Evolutionary conservation across 2,113 vertebrate genomes (phyloP).

Genomic region (Cynoglossus semilaevis): DNA sequence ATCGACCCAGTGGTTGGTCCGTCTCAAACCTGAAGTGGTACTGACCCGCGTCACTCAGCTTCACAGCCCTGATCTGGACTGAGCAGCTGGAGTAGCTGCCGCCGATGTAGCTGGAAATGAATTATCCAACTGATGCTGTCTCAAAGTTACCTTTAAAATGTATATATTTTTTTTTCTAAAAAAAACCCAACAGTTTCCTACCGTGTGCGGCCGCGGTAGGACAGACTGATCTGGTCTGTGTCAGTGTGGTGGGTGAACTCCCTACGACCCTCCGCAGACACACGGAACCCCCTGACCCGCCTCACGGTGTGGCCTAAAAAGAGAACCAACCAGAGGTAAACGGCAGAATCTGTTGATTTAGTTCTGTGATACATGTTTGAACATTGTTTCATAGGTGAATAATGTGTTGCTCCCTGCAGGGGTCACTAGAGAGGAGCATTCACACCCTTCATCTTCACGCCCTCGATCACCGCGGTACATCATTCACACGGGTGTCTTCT

Average conservation of each 20-base stretch:
- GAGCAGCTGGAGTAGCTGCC: slow-evolving; percentile 71
- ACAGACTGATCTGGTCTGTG: slow-evolving; percentile 63
- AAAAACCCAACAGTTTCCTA: slow-evolving; percentile 20
- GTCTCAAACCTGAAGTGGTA: slow-evolving; percentile 80
- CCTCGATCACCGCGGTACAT: too few species aligned
- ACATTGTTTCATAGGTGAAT: too few species aligned
- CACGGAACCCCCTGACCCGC: slow-evolving; percentile 77
- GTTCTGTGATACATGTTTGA: neutral
- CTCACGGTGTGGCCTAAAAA: slow-evolving; percentile 66
- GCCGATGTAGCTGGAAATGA: slow-evolving; percentile 58
- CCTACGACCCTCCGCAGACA: slow-evolving; percentile 66
- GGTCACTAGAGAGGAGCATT: too few species aligned
- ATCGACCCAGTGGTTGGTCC: slow-evolving; percentile 71
- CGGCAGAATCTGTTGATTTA: neutral
- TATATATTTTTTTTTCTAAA: neutral
- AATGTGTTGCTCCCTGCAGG: too few species aligned
- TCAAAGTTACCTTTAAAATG: neutral
- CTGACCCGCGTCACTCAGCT: slow-evolving; percentile 73
- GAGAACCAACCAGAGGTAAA: neutral
- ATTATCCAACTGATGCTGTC: neutral
- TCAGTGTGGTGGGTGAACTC: slow-evolving; percentile 74
- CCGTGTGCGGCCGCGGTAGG: slow-evolving; percentile 71
- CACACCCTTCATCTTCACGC: too few species aligned
- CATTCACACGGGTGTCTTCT: too few species aligned
- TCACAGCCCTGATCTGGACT: slow-evolving; percentile 69